phyloP scores from a whole-genome alignment of 2,797 vertebrate genomes.

The Scolopax bukidnonensis region DNA sequence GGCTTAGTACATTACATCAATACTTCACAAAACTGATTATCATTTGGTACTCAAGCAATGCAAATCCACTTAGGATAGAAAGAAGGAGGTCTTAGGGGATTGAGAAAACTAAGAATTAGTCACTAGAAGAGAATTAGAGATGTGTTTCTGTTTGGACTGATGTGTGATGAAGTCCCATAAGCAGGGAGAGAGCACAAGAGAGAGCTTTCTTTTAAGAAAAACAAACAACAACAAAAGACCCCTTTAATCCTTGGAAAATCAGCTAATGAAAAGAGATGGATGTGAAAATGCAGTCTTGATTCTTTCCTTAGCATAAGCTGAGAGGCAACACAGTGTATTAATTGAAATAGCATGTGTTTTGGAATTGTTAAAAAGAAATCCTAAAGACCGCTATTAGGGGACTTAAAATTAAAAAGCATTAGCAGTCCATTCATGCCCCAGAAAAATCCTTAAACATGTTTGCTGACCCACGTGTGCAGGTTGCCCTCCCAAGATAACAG shows the following conservation, averaged over 20 bases:
- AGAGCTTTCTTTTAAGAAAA: not conserved
- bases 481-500: not conserved
- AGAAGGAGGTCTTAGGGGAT: conserved; percentile 41
- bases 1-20: conserved; percentile 16
- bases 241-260: conserved; percentile 24
- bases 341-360: not conserved
- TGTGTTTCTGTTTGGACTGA: not conserved
- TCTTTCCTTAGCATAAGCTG: not conserved
- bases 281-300: not conserved
- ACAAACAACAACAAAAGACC: not conserved
- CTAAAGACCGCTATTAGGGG: not conserved
- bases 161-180: not conserved
- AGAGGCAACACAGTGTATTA: not conserved
- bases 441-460: not conserved
- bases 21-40: conserved; percentile 44
- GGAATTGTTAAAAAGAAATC: not conserved
- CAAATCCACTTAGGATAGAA: conserved; percentile 53
- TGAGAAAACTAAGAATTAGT: conserved; percentile 18
- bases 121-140: conserved; percentile 26
- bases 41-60: conserved; percentile 27
- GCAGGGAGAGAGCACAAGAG: not conserved
- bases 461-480: not conserved
- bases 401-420: not conserved
- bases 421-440: not conserved
- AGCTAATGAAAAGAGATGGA: conserved; percentile 19